phyloP scores from a whole-genome alignment of 2,113 vertebrate genomes.

The Limnothrissa miodon region DNA sequence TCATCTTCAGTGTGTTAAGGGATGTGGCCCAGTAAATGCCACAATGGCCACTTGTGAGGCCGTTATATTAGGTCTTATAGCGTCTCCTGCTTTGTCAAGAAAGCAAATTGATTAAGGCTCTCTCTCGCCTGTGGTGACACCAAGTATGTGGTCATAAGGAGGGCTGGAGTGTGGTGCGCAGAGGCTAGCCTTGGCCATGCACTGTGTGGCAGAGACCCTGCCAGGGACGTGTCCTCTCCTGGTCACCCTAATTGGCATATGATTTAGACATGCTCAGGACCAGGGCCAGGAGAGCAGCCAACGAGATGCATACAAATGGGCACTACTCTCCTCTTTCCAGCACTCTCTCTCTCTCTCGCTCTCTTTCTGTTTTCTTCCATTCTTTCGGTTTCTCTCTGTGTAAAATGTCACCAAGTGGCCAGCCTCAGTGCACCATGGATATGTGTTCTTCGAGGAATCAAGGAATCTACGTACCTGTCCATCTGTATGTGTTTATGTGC shows the following conservation, averaged over 20 bases:
- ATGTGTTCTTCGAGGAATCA: background rate
- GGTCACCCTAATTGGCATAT: conserved; percentile 40
- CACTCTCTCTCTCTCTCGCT: background rate
- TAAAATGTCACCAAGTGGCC: background rate
- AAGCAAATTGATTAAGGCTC: background rate
- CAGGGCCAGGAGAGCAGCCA: conserved; percentile 27
- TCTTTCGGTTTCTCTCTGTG: too few species aligned
- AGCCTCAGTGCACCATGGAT: background rate
- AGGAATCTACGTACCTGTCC: background rate
- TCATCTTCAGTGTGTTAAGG: background rate
- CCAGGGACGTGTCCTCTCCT: background rate
- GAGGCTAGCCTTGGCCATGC: conserved; percentile 17
- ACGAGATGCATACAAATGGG: conserved; percentile 37
- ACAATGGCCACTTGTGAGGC: background rate
- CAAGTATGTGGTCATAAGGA: conserved; percentile 18
- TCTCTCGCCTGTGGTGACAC: conserved; percentile 12
- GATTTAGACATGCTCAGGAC: conserved; percentile 23
- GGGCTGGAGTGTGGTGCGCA: conserved; percentile 20
- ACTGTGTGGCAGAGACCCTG: conserved; percentile 27
- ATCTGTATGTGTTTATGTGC: background rate
- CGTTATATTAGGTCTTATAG: background rate
- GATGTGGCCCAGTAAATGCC: background rate
- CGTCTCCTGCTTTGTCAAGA: conserved; percentile 21
- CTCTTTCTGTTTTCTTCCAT: background rate
- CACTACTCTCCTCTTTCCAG: background rate